phyloP scores from a whole-genome alignment of 2,113 vertebrate genomes.

The Periophthalmodon schlosseri region DNA sequence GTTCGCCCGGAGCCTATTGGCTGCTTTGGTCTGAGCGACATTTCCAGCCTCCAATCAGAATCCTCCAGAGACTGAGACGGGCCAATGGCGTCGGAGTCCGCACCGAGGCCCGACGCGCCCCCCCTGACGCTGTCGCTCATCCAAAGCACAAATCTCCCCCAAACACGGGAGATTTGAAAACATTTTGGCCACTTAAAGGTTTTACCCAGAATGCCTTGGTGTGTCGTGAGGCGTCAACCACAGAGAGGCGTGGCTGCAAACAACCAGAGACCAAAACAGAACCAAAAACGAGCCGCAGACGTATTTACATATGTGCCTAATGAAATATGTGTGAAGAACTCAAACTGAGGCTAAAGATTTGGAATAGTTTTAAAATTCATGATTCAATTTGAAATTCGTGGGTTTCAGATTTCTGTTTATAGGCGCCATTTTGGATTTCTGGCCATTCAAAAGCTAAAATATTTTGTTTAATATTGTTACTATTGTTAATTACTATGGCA shows the following conservation, averaged over 20 bases:
- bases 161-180: constrained; percentile 58
- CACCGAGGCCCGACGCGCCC: constrained; percentile 59
- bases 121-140: constrained; percentile 48
- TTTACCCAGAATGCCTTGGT: constrained; percentile 88
- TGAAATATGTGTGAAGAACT: background rate
- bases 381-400: background rate
- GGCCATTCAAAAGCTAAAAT: too few species aligned
- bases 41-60: constrained; percentile 59
- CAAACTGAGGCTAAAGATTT: background rate
- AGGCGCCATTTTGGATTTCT: too few species aligned
- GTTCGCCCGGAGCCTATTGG: constrained; percentile 34
- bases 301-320: constrained; percentile 26
- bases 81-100: constrained; percentile 55
- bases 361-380: background rate
- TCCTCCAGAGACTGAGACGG: constrained; percentile 50
- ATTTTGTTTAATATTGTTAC: too few species aligned
- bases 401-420: too few species aligned
- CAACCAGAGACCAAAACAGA: constrained; percentile 90
- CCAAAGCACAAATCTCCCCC: constrained; percentile 77
- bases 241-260: constrained; percentile 99
- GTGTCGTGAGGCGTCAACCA: constrained; percentile 99
- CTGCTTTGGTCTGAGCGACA: constrained; percentile 64
- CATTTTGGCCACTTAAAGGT: constrained; percentile 17
- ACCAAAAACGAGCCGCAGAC: constrained; percentile 68
- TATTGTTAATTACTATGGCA: background rate